Evolutionary conservation across 2,888 invertebrate genomes (phyloP).

Genomic region (Tolmerus cingulatus): DNA sequence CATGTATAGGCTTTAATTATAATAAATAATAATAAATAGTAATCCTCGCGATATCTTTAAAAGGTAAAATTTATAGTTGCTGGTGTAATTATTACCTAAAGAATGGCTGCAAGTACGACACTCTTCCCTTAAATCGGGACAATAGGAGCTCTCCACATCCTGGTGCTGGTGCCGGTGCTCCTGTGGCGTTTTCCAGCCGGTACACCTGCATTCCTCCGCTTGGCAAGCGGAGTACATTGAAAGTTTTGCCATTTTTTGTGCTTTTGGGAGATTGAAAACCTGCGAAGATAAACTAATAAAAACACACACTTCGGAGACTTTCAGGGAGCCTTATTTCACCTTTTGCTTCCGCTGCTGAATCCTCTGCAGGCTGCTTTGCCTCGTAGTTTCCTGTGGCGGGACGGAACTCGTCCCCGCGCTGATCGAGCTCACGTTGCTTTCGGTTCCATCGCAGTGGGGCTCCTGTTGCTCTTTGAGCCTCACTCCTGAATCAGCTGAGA

Average conservation of each 20-base stretch:
- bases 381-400: constrained; percentile 64
- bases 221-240: constrained; percentile 64
- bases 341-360: constrained; percentile 81
- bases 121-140: constrained; percentile 77
- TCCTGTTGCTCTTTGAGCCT: constrained; percentile 44
- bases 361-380: constrained; percentile 82
- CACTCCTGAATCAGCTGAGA: neutral
- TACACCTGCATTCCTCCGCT: constrained; percentile 78
- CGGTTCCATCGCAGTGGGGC: constrained; percentile 43
- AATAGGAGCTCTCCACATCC: constrained; percentile 66
- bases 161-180: constrained; percentile 65
- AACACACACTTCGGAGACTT: neutral
- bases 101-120: constrained; percentile 86
- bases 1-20: too few relatives aligned
- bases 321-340: constrained; percentile 21
- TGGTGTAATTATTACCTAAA: constrained; percentile 66
- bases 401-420: constrained; percentile 29
- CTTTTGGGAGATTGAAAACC: constrained; percentile 60
- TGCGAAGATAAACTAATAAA: neutral
- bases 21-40: too few relatives aligned
- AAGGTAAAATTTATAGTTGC: too few relatives aligned
- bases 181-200: constrained; percentile 89
- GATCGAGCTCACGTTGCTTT: constrained; percentile 42
- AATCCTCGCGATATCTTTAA: too few relatives aligned
- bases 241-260: constrained; percentile 61